Base-by-base conservation (phyloP, 2,888 invertebrate genomes). In the Parnassius apollo region DNA sequence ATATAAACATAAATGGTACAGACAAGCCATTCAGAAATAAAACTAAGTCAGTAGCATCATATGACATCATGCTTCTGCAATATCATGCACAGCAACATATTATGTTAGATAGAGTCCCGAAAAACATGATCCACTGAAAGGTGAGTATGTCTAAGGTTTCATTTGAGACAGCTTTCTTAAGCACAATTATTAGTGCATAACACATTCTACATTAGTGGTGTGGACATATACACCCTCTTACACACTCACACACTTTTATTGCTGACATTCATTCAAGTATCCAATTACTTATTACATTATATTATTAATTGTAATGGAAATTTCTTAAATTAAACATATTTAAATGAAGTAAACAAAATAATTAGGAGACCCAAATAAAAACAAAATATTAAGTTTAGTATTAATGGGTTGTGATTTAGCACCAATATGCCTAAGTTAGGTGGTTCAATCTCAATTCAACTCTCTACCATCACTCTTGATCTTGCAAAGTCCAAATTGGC, bases 121-220 rank as follows among this genome's bases (percentile, higher is more conserved):
- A 75, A 70, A 80, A 82, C 68, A 75, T 76, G 77, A 82, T 80
- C 79, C 74, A 71, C 76, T 75, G 76, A 71, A 78, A 80, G 71
- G 67, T 72, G 72, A 72, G 66, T 25, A 57, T 65, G 66, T 67
- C 57, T 71, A 69, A 76, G 67, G 77, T 78, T 81, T 79, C 76
- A 74, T 65, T 67, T 42, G 65, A 63, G 70, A 72, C 71, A 77
- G 81, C 85, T 86, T 85, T 85, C 84, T 81, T 82, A 65, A 75
- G 67, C 75, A 77, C 81, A 86, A 86, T 73, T 85, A 86, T 73
- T 85, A 80, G 85, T 78, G 85, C 86, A 76, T 83, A 84, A 84
- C 84, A 62, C 69, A 59, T 57, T 59, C 48, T 53, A 35, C 57
- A 48, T 10, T 35, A 7, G 42, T 57, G 44, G 13, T 42, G 49